A percentile compares a stretch with the other conserved stretches of the same genome.
Conservation (phyloP, 2,113 vertebrate genomes). For the Equus quagga region DNA sequence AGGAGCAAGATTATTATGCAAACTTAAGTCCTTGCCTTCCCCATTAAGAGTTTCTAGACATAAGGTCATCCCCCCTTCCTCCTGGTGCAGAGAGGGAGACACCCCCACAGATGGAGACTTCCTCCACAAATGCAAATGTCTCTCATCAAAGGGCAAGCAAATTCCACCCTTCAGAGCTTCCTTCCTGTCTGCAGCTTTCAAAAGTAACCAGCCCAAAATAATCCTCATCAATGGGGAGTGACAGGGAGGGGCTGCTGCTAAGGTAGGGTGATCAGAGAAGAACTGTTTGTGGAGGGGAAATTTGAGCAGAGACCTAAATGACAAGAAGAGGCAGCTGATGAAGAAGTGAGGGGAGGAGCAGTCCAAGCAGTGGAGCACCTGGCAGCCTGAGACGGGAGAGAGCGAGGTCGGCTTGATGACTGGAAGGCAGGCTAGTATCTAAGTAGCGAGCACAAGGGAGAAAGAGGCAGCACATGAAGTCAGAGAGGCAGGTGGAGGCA, state of each 20-base stretch:
- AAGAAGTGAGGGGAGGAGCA: background rate
- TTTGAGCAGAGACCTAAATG: background rate
- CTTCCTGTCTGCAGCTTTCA: too few relatives aligned
- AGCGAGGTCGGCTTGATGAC: fast-evolving
- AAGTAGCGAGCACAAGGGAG: background rate
- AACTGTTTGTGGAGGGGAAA: background rate
- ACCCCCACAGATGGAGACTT: too few relatives aligned
- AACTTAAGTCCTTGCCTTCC: too few relatives aligned
- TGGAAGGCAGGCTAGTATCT: background rate
- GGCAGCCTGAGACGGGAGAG: background rate
- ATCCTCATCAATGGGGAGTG: background rate
- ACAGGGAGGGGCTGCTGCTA: fast-evolving
- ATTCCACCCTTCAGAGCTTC: too few relatives aligned
- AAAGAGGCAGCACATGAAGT: background rate
- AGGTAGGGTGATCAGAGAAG: background rate
- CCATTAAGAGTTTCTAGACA: too few relatives aligned
- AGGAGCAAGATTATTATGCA: too few relatives aligned
- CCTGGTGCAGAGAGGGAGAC: too few relatives aligned
- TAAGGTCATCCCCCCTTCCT: too few relatives aligned
- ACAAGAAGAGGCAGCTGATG: background rate
- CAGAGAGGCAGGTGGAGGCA: background rate
- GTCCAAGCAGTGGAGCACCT: background rate
- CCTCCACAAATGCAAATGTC: too few relatives aligned
- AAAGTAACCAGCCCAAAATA: too few relatives aligned
- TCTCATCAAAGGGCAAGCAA: too few relatives aligned